phyloP scores from a whole-genome alignment of 1,140 invertebrate species.

The Chionoecetes opilio region DNA sequence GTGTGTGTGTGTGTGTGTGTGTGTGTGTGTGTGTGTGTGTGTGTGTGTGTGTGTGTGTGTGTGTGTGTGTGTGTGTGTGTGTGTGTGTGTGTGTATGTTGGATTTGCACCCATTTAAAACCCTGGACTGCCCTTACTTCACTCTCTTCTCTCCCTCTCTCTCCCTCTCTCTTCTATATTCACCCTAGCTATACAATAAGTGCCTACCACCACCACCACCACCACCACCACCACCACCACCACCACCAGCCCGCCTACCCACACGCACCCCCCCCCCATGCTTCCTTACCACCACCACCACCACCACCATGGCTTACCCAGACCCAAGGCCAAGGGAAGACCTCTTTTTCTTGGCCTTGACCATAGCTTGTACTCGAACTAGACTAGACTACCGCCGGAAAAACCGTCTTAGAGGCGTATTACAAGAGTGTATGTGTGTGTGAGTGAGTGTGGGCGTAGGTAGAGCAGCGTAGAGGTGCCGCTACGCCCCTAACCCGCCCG shows the following conservation, averaged over 20 bases:
- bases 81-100: neutral
- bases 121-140: neutral
- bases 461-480: neutral
- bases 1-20: neutral
- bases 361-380: too few relatives aligned
- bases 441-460: neutral
- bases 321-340: too few relatives aligned
- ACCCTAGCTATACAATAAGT: neutral
- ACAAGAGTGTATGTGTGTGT: neutral
- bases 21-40: conserved; percentile 1
- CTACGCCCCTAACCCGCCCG: conserved; percentile 33
- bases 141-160: neutral
- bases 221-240: neutral
- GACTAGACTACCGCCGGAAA: too few relatives aligned
- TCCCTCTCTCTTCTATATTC: neutral
- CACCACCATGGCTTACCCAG: neutral
- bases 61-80: too few relatives aligned
- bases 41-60: neutral
- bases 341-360: too few relatives aligned
- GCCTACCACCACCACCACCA: neutral
- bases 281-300: conserved; percentile 2
- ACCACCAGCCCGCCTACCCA: neutral
- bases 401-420: too few relatives aligned
- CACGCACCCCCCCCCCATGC: too few relatives aligned
- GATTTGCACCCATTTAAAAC: neutral